Percentiles rank a stretch among this genome's conserved stretches.
These are phyloP conservation scores for Poeciliopsis retropinna DNA, from an alignment of 2,113 vertebrate species.

Conservation along the genomic window DNA sequence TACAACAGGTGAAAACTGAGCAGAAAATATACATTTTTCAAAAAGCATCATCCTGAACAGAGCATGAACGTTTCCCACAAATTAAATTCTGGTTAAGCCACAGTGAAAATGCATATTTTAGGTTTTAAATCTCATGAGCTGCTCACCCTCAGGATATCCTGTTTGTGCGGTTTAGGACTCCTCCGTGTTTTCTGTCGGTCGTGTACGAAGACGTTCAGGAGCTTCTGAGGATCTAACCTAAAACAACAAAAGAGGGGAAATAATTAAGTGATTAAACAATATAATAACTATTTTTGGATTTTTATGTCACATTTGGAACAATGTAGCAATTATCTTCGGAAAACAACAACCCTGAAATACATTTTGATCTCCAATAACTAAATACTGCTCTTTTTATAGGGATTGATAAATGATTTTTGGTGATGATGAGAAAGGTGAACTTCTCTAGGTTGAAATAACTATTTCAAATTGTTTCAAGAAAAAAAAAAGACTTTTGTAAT, in stretches of 20 bases:
- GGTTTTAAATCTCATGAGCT: not conserved
- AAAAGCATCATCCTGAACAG: too few relatives aligned
- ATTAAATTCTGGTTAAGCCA: not conserved
- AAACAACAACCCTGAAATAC: too few relatives aligned
- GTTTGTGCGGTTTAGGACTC: not conserved
- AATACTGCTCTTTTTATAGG: too few relatives aligned
- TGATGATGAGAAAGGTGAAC: not conserved
- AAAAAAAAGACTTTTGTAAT: too few relatives aligned
- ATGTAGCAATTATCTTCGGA: too few relatives aligned
- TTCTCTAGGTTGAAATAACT: not conserved
- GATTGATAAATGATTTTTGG: too few relatives aligned
- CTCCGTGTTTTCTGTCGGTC: not conserved
- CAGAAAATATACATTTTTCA: too few relatives aligned
- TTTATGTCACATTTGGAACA: too few relatives aligned
- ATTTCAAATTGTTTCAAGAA: not conserved
- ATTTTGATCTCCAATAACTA: too few relatives aligned
- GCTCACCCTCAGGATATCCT: constrained; percentile 32
- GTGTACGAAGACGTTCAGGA: not conserved
- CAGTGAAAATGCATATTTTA: not conserved
- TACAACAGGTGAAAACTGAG: too few relatives aligned
- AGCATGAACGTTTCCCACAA: too few relatives aligned
- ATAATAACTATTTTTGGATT: not conserved
- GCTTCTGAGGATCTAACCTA: constrained; percentile 21
- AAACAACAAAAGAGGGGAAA: constrained; percentile 4
- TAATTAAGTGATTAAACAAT: not conserved